Evolutionary conservation across 2,797 vertebrate species (phyloP), one percentile per base, ranked within the genome.

Genomic region (Natrix natrix): DNA sequence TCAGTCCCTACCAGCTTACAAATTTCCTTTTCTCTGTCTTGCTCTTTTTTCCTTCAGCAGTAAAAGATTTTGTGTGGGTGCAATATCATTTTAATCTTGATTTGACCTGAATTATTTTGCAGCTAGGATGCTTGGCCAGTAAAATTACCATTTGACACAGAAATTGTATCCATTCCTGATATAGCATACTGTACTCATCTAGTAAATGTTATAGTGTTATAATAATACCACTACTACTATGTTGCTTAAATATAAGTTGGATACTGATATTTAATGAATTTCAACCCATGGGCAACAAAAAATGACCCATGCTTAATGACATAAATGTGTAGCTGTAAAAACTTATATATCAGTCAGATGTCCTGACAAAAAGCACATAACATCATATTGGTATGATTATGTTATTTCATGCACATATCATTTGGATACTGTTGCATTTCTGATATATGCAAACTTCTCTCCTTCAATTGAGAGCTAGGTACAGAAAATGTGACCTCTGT

Each of bases 11-110:
- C 91, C 93, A 95, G 60, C 88, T 61, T 89, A 26, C 90, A 91
- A 86, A 95, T 96, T 96, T 97, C 94, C 91, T 95, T 96, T 96
- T 93, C 96, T 92, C 89, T 96, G 94, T 95, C 92, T 55, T 95
- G 69, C 92, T 69, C 48, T 26, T 74, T 94, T 93, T 91, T 92
- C 94, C 89, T 56, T 91, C n/a, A 0, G 86, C 90, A 94, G 91
- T 88, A 93, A 91, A 92, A 63, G 91, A 56, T 26, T 78, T 91
- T 95, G 87, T 94, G 83, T 93, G 91, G 37, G 78, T 32, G 92
- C 24, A 94, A 37, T 87, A 37, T 86, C 92, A 93, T 94, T 95
- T 95, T 94, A 94, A 94, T 96, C 95, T 94, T 63, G 89, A 48
- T 93, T 32, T 94, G 92, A 92, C 92, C 88, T 59, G 61, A 91